These are phyloP conservation scores for Orcinus orca DNA, from an alignment of 2,113 vertebrate species.

Conservation along the genomic window DNA sequence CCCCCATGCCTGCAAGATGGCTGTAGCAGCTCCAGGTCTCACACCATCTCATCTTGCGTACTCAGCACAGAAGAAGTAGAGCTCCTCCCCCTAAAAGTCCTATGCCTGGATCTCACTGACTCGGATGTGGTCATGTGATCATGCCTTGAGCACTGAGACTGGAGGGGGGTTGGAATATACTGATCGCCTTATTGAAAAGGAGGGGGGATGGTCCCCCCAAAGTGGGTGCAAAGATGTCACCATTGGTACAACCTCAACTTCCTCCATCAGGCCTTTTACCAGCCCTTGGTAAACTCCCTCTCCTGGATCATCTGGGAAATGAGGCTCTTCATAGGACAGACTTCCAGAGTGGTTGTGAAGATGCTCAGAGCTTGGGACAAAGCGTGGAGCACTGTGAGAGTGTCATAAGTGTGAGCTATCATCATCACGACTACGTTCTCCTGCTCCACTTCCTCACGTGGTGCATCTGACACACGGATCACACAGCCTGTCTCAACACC, in stretches of 20 bases:
- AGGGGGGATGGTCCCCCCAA: background rate
- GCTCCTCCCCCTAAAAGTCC: background rate
- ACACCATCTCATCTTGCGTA: background rate
- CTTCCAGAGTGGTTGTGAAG: background rate
- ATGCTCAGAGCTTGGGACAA: background rate
- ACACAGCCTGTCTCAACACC: background rate
- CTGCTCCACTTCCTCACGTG: background rate
- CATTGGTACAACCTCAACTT: background rate
- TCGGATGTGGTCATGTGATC: background rate
- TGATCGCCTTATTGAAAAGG: background rate
- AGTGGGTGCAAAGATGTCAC: background rate
- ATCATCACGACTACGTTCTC: accelerated
- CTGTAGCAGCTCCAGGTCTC: background rate
- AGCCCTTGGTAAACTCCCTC: background rate
- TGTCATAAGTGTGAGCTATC: accelerated
- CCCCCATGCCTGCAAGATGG: background rate
- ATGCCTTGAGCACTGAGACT: background rate
- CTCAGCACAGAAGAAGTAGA: background rate
- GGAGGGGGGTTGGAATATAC: background rate
- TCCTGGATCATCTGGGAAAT: background rate
- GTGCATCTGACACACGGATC: accelerated
- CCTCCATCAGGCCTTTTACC: background rate
- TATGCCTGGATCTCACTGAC: background rate
- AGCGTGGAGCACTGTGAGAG: background rate
- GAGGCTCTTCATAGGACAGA: background rate